A percentile compares a stretch with the other conserved stretches of the same genome.
phyloP scores from a whole-genome alignment of 2,113 vertebrate genomes.

The Notechis scutatus region DNA sequence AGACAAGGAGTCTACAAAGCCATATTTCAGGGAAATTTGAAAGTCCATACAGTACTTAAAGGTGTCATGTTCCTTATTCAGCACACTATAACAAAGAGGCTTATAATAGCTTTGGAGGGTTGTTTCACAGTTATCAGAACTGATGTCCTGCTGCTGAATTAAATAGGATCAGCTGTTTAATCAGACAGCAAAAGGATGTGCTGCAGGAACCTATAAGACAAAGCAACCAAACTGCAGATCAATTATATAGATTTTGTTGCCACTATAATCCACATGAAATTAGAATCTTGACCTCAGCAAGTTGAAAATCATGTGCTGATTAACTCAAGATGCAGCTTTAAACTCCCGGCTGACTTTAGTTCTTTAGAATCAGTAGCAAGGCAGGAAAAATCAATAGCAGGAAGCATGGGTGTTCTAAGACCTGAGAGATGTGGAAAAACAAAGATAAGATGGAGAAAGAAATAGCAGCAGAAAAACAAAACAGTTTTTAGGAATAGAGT shows the following conservation, averaged over 20 bases:
- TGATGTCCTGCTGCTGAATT: neutral
- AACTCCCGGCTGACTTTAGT: neutral
- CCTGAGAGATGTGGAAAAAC: neutral
- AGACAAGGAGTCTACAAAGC: neutral
- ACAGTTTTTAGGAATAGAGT: neutral
- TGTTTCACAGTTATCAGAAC: neutral
- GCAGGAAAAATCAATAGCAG: neutral
- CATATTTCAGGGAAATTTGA: neutral
- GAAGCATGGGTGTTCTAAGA: neutral
- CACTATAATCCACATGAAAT: neutral
- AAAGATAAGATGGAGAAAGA: neutral
- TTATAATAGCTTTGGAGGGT: neutral
- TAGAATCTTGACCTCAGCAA: neutral
- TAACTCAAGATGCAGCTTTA: neutral
- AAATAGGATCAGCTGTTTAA: neutral
- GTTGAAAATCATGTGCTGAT: neutral
- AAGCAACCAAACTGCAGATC: neutral
- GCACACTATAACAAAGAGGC: neutral
- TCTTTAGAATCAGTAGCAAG: neutral
- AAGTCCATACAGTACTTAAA: neutral
- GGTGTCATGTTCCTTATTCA: neutral
- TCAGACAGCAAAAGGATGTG: neutral
- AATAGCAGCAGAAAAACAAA: neutral
- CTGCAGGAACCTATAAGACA: neutral
- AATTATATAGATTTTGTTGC: neutral